Conservation (phyloP, 2,113 vertebrate species). For the Tetrax tetrax region DNA sequence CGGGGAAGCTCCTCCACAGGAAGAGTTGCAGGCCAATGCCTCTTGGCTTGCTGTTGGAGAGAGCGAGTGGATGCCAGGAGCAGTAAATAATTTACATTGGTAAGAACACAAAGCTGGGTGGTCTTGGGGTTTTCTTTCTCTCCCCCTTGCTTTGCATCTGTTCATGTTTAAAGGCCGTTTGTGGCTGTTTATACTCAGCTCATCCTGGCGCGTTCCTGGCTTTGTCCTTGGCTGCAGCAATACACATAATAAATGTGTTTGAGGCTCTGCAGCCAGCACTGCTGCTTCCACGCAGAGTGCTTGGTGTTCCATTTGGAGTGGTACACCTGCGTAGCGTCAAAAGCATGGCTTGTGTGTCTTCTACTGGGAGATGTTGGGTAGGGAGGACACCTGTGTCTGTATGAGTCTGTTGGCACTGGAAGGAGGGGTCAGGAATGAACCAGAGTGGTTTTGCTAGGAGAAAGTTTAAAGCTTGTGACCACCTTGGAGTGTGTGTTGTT, state of each 20-base stretch:
- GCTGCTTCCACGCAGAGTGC: not conserved
- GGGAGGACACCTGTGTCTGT: not conserved
- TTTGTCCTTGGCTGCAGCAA: not conserved
- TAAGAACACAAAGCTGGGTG: slow-evolving; percentile 14
- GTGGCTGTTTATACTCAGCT: not conserved
- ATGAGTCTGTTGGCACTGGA: not conserved
- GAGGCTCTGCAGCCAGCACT: not conserved
- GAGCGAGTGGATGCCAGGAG: not conserved
- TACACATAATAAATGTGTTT: not conserved
- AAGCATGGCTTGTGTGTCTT: not conserved
- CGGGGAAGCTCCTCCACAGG: not conserved
- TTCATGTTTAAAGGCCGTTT: not conserved
- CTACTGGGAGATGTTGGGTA: not conserved
- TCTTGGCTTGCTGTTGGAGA: not conserved
- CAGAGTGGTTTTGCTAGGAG: not conserved
- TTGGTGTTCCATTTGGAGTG: not conserved
- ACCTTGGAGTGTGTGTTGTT: not conserved
- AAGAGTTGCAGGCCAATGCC: not conserved
- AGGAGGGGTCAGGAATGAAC: not conserved
- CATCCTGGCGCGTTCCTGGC: not conserved
- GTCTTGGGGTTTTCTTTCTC: not conserved
- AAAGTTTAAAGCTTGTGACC: not conserved
- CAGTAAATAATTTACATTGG: slow-evolving; percentile 37
- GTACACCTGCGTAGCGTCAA: not conserved
- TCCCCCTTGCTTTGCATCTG: slow-evolving; percentile 25